phyloP scores from a whole-genome alignment of 2,797 vertebrate genomes.

The Micropoecilia bifurca region DNA sequence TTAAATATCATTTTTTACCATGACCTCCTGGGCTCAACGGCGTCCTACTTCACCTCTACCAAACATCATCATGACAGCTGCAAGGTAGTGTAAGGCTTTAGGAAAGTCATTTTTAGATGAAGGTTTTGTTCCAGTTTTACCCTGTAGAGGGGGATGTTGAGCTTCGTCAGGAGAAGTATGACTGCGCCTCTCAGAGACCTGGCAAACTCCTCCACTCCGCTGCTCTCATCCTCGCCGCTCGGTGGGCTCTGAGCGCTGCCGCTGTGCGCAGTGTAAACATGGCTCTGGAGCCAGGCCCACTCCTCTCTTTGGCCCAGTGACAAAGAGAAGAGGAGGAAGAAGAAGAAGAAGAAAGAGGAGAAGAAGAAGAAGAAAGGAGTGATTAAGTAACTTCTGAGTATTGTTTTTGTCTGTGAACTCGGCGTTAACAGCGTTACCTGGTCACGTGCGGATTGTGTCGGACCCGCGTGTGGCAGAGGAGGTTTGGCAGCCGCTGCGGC shows the following conservation, averaged over 20 bases:
- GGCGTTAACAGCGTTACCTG: slow-evolving; percentile 59
- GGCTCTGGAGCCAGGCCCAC: slow-evolving; percentile 83
- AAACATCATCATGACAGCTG: no score
- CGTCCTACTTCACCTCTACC: no score
- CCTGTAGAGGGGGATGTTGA: slow-evolving; percentile 84
- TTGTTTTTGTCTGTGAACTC: background rate
- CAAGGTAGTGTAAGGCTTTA: background rate
- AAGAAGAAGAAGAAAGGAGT: background rate
- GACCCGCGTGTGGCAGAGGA: slow-evolving; percentile 80
- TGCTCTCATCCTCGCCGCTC: slow-evolving; percentile 58
- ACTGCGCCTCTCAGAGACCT: slow-evolving; percentile 76
- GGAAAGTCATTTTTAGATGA: background rate
- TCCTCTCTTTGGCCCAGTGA: slow-evolving; percentile 74
- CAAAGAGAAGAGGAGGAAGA: no score
- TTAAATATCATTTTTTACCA: no score
- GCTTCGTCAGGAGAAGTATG: slow-evolving; percentile 80
- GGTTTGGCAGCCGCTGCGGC: slow-evolving; percentile 80
- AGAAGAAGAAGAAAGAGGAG: background rate
- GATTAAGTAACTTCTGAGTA: rapidly evolving
- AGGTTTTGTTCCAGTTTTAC: slow-evolving; percentile 52
- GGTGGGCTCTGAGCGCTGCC: slow-evolving; percentile 70
- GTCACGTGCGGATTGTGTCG: slow-evolving; percentile 79
- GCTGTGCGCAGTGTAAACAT: slow-evolving; percentile 70
- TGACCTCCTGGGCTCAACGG: no score
- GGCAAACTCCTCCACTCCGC: slow-evolving; percentile 71